Evolutionary conservation across 2,888 invertebrate species (phyloP).

Genomic region (Smittia sp.): DNA sequence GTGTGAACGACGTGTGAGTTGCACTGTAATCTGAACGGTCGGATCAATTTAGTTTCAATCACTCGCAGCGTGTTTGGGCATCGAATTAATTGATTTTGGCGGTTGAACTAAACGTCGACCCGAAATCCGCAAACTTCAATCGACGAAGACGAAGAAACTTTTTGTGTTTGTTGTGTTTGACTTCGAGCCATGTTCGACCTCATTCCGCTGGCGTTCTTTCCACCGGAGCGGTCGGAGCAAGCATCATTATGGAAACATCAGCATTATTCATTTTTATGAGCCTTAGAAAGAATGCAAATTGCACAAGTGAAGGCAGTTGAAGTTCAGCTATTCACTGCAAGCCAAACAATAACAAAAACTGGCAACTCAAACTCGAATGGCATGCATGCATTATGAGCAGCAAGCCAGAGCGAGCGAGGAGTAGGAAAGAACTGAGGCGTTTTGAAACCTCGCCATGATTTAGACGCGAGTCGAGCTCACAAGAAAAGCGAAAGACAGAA

Average conservation of each 20-base stretch:
- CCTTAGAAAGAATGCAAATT: not conserved
- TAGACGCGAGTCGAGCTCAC: not conserved
- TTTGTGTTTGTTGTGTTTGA: not conserved
- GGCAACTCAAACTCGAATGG: not conserved
- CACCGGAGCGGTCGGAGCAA: not conserved
- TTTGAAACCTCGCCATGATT: not conserved
- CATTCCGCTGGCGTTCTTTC: not conserved
- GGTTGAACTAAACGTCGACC: too few species aligned
- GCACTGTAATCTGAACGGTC: too few species aligned
- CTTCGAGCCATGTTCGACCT: not conserved
- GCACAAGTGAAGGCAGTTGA: not conserved
- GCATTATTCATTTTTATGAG: constrained; percentile 1
- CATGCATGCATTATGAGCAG: not conserved
- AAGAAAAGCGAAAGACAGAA: not conserved
- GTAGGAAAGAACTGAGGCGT: too few species aligned
- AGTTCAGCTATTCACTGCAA: not conserved
- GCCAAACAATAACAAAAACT: not conserved
- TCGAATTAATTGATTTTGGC: too few species aligned
- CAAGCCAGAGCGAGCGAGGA: too few species aligned
- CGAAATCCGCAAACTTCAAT: not conserved
- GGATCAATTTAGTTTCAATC: too few species aligned
- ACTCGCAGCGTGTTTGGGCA: too few species aligned
- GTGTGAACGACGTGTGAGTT: too few species aligned
- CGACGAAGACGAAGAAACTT: not conserved
- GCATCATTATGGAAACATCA: constrained; percentile 5